Base-by-base conservation (phyloP, 53 echinoderm and acorn worm species). In the Luidia sarsii region DNA sequence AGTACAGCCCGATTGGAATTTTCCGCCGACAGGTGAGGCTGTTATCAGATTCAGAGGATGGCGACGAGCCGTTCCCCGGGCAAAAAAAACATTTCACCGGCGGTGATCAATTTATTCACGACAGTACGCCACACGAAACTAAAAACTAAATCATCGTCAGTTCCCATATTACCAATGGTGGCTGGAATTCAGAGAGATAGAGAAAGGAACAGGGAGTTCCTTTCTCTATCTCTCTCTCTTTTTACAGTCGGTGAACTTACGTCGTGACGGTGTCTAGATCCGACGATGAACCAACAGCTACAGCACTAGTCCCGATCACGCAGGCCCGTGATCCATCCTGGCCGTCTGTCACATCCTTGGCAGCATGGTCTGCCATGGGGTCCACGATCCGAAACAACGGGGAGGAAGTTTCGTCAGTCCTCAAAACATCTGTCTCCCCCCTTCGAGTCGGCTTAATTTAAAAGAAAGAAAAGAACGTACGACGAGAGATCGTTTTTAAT, bases 381-480 rank as follows among this genome's bases (percentile, higher is more conserved):
- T 39, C 56, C 55, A 72, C 72, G 33, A 36, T 72, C n/a, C 56
- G 53, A 72, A 72, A 72, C 72, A n/a, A 6, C 53, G 33, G 9
- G 39, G 72, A 46, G 55, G 72, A 72, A 72, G 72, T 72, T 72
- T 34, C 54, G 56, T 56, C 72, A 56, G 72, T 72, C 56, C n/a
- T 50, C 72, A 27, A 72, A 56, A 27, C 72, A 72, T 72, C 54
- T 72, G 72, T 72, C 31, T n/a, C 71, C 24, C 30, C 19, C 41
- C 41, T 41, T 41, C 41, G 6, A 6, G 6, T 11, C 19, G 29
- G 54, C 56, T 72, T 72, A 72, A 36, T 41, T 41, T 37, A n/a
- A n/a, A n/a, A n/a, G n/a, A n/a, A n/a, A n/a, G n/a, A n/a, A n/a
- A n/a, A 72, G 55, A 33, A 34, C n/a, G 27, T 33, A 7, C 15